phyloP scores from a whole-genome alignment of 2,888 invertebrate species.

The Meteorus colon region DNA sequence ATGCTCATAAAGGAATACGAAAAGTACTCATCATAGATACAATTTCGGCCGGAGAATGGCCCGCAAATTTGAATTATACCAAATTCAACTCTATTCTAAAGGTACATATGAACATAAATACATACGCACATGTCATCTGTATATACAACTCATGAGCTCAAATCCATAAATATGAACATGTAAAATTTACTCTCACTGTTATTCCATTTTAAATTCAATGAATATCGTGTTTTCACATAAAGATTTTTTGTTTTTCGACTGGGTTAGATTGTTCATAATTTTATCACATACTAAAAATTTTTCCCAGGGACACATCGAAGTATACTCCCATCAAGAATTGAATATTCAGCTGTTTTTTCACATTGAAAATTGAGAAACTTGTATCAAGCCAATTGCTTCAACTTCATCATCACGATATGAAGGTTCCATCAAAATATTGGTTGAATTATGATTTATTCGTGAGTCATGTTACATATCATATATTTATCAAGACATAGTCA shows the following conservation, averaged over 20 bases:
- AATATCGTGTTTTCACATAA: background rate
- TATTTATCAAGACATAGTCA: slow-evolving; percentile 32
- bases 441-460: slow-evolving; percentile 2
- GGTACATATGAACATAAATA: background rate
- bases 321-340: background rate
- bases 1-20: background rate
- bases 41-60: background rate
- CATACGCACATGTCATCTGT: background rate
- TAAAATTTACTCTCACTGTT: background rate
- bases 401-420: background rate
- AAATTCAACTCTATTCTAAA: background rate
- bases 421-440: background rate
- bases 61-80: background rate
- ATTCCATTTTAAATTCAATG: background rate
- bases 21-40: background rate
- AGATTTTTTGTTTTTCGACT: background rate
- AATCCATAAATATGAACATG: background rate
- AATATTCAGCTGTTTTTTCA: too few species aligned
- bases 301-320: background rate
- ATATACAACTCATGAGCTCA: background rate
- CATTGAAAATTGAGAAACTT: too few species aligned
- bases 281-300: background rate
- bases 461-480: background rate
- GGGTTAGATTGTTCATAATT: background rate
- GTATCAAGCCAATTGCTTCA: background rate